Evolutionary conservation across 1,140 invertebrate genomes (phyloP), one percentile per base, ranked within the genome.

Genomic region (Oncopodura yosiiana): DNA sequence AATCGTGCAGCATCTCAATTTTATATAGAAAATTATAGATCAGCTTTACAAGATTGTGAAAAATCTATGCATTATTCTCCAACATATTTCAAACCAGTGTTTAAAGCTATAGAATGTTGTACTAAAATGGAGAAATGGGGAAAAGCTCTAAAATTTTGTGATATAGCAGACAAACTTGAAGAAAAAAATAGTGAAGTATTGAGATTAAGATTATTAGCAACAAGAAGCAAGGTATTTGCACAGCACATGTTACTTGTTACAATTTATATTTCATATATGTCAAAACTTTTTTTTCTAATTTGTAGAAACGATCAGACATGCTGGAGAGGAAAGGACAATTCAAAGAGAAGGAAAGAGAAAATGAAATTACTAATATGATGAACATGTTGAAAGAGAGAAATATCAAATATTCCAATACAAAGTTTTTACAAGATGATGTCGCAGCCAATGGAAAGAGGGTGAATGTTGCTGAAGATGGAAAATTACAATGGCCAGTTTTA

Each of bases 1-100:
- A 98, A 98, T 67, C 76, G 94, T 67, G 85, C 91, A 5, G 87
- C 92, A 1, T 77, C 87, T 1, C 83, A 97, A 66, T 93, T 77
- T 66, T 81, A 87, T 67, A 69, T 97, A 36, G 80, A 89, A 72
- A 94, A 94, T 73, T 86, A 82, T 68, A 74, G 81, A 59, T 81
- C 79, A 5, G 73, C 83, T 30, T 71, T 89, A 24, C 75, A 73
- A 55, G 88, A 93, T 69, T 84, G 83, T 63, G 77, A 85, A 66
- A 71, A 77, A 64, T 86, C 91, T 1, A 62, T 92, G 14, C 81
- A 83, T 67, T 75, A 85, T 23, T 84, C 89, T 57, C 76, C 82
- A 1, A 71, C 82, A 60, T 87, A 96, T 72, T 67, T 71, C 3
- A 97, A 96, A 74, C 83, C 86, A 2, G 72, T 82, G 57, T 67